A percentile compares a stretch with the other conserved stretches of the same genome.
Conservation (phyloP, 2,113 vertebrate genomes). For the Narcine bancroftii region DNA sequence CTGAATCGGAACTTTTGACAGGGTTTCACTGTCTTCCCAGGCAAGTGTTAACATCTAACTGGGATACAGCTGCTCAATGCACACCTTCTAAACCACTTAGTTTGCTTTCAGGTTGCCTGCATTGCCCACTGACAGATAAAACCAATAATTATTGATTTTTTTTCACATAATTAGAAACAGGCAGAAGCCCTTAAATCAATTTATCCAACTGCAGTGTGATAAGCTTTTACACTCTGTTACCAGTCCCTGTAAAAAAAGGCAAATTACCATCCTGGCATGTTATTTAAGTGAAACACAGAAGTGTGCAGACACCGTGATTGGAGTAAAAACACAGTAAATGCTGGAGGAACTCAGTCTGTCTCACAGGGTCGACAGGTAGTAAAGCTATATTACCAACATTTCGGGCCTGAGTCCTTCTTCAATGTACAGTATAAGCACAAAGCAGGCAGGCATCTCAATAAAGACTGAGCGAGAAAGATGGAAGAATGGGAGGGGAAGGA, state of each 20-base stretch:
- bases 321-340: too few species aligned
- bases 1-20: neutral
- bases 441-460: too few species aligned
- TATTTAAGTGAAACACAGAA: neutral
- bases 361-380: too few species aligned
- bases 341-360: too few species aligned
- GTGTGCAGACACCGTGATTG: too few species aligned
- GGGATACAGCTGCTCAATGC: neutral
- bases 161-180: neutral
- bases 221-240: neutral
- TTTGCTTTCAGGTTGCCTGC: slow-evolving; percentile 17
- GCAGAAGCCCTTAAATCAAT: neutral
- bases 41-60: neutral
- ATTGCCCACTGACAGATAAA: neutral
- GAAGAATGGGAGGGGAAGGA: too few species aligned
- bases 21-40: neutral
- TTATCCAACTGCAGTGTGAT: neutral
- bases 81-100: neutral
- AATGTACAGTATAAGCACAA: too few species aligned
- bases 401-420: too few species aligned
- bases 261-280: neutral
- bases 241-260: neutral
- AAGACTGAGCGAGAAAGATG: too few species aligned
- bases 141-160: slow-evolving; percentile 3
- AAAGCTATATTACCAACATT: too few species aligned